Evolutionary conservation across 2,113 vertebrate genomes (phyloP).

Genomic region (Pachyramphus minor): DNA sequence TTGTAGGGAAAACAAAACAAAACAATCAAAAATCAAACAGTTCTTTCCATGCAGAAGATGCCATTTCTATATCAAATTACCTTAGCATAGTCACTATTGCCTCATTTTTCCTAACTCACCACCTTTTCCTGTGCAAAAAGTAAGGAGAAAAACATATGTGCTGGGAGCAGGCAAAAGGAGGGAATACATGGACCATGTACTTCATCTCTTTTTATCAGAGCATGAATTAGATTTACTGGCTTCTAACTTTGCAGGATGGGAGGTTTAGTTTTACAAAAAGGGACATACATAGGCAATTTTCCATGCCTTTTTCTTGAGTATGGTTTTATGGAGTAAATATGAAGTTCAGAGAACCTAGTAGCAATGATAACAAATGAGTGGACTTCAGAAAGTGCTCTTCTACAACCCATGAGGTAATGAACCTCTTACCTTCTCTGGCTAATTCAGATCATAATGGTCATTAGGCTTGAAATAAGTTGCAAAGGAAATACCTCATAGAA

Average conservation of each 20-base stretch:
- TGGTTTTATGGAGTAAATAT: background rate
- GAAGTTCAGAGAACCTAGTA: background rate
- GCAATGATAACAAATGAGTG: background rate
- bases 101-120: background rate
- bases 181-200: background rate
- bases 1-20: background rate
- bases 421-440: background rate
- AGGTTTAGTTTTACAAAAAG: background rate
- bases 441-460: background rate
- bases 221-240: background rate
- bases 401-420: background rate
- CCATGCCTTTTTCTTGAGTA: background rate
- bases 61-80: background rate
- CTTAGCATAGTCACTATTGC: background rate
- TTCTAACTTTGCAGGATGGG: background rate
- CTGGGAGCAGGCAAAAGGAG: accelerated
- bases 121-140: background rate
- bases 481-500: background rate
- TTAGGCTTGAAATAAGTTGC: background rate
- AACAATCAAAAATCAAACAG: background rate
- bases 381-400: background rate
- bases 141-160: background rate
- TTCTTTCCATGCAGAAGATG: background rate
- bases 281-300: background rate
- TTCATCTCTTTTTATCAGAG: background rate